Base-by-base conservation (phyloP, 1,140 invertebrate species). In the Zaprionus vittiger region DNA sequence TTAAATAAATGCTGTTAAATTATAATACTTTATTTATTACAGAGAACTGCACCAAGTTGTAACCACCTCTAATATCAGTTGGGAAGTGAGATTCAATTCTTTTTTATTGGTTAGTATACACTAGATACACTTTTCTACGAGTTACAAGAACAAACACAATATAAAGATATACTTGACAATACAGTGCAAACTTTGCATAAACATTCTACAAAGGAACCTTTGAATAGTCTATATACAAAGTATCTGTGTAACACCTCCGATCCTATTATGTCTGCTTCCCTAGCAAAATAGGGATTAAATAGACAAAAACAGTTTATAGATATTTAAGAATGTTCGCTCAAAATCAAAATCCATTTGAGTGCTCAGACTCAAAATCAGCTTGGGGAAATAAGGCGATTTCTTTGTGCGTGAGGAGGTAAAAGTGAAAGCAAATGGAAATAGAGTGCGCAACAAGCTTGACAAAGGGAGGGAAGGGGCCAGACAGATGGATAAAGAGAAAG, bases 321-420 rank as follows among this genome's bases (percentile, higher is more conserved):
- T 22, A 11, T 20, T 44, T 4, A 52, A 64, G 41, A 47, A 11
- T 47, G 7, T 17, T 17, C n/a, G 11, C 34, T 12, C 4, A 5
- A 31, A 55, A 55, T 12, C 7, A 2, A 31, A 55, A 55, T 65
- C 28, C 61, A 44, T 54, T 54, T 44, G 55, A 54, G 20, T 28
- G 24, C 37, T 56, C 26, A 66, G 64, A 37, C 52, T 22, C 5
- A 20, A 63, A 63, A 49, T 63, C 24, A 63, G 61, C 61, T 63
- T 47, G 44, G 49, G 62, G 24, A 56, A 66, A 41, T 57, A 66
- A 66, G 49, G 20, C 62, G 62, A 65, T 55, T 62, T 24, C 20
- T 20, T 28, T 14, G 49, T 54, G 62, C 26, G 5, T 9, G n/a
- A 17, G 26, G 26, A 24, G 52, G 22, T 34, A 9, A 61, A 64